Evolutionary conservation across 1,140 invertebrate species (phyloP), one percentile per base, ranked within the genome.

Genomic region (Hycleus phaleratus): DNA sequence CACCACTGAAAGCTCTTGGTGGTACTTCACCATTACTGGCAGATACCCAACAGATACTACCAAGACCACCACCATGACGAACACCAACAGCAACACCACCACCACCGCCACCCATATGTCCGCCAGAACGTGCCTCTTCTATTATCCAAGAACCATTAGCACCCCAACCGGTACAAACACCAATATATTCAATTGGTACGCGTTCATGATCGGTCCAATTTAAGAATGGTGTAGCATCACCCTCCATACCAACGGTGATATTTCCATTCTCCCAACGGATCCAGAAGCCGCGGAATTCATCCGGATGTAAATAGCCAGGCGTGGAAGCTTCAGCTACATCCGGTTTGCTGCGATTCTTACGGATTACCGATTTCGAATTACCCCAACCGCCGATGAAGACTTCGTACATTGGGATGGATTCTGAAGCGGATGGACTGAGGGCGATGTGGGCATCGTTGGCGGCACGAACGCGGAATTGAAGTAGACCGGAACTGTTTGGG

Each of bases 91-190:
- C 18, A 18, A 64, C 59, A 52, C 44, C 58, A 50, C 63, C 62
- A 52, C 68, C 66, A 38, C 65, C 50, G 72, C 75, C 25, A 60
- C 55, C 18, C 18, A 18, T 18, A 18, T 18, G 18, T 18, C 10
- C 65, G 67, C 5, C 48, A 69, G 40, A 38, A 42, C 38, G 10
- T 57, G 59, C 45, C 40, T 69, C 68, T 63, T 91, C 87, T 66
- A 93, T 82, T 25, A 85, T 77, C 90, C 90, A 93, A 38, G 83
- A 80, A n/a, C 90, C 90, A 53, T 71, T 75, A 0, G 90, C 84
- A 18, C 90, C 90, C 88, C 89, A 93, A 44, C 87, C 89, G 44
- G 90, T 93, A 72, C 87, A 87, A 9, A 92, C 81, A 43, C 89
- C 90, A 24, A 89, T 85, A 69, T 86, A 84, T 56, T 78, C 78